Evolutionary conservation across 2,888 invertebrate genomes (phyloP).

Genomic region (Tuberolachnus salignus): DNA sequence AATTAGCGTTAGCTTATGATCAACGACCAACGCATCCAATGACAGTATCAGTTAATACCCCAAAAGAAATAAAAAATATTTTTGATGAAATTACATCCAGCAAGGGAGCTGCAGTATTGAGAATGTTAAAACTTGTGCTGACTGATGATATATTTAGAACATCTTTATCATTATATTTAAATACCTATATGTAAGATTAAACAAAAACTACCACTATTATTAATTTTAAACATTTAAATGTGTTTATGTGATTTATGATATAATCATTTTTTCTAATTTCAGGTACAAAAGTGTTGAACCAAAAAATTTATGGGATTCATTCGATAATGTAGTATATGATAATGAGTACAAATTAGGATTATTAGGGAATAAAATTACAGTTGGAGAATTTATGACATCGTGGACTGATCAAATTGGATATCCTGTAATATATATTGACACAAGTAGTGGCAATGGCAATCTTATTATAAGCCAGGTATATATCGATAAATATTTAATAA

Average conservation of each 20-base stretch:
- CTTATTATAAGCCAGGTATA: constrained; percentile 9
- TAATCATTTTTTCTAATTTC: background rate
- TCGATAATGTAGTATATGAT: constrained; percentile 63
- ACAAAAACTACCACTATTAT: too few relatives aligned
- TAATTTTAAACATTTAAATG: background rate
- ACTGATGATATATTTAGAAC: constrained; percentile 66
- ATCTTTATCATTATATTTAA: constrained; percentile 68
- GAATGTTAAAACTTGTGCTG: constrained; percentile 73
- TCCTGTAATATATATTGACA: constrained; percentile 69
- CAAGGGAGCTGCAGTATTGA: constrained; percentile 72
- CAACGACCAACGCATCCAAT: constrained; percentile 69
- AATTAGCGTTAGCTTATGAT: constrained; percentile 67
- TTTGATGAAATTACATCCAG: constrained; percentile 74
- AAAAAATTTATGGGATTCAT: constrained; percentile 52
- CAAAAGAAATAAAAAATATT: constrained; percentile 68
- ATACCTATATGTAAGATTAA: constrained; percentile 51
- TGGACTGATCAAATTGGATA: constrained; percentile 78
- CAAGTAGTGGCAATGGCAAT: constrained; percentile 63
- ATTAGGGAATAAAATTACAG: constrained; percentile 23
- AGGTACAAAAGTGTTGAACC: constrained; percentile 57
- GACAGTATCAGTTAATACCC: constrained; percentile 67
- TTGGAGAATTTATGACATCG: constrained; percentile 71
- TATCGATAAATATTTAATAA: background rate
- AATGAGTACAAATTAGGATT: constrained; percentile 44
- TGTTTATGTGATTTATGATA: background rate